phyloP scores from a whole-genome alignment of 1,140 invertebrate species.

The Drosophila mojavensis region DNA sequence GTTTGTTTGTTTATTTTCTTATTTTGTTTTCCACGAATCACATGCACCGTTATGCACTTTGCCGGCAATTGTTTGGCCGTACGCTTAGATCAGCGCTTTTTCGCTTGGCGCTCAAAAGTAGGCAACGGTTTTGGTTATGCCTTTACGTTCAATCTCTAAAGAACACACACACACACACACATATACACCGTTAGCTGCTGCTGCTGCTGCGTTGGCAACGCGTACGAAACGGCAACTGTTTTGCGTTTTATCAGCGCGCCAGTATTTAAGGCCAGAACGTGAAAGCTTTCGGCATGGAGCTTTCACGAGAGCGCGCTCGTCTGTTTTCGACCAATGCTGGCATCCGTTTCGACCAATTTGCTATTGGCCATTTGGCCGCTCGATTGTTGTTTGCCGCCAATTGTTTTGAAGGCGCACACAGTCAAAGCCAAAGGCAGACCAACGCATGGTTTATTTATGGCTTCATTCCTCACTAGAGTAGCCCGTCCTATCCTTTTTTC shows the following conservation, averaged over 20 bases:
- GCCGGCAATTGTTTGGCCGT: conserved; percentile 43
- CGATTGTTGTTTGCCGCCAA: conserved; percentile 55
- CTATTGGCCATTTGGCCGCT: conserved; percentile 49
- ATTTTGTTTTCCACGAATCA: not conserved
- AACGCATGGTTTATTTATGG: conserved; percentile 35
- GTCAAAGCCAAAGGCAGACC: conserved; percentile 56
- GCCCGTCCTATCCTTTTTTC: conserved; percentile 15
- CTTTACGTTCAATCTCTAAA: conserved; percentile 22
- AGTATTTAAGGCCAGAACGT: conserved; percentile 60
- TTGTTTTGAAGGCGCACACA: conserved; percentile 68
- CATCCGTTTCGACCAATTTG: conserved; percentile 60
- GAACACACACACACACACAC: not conserved
- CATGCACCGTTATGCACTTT: conserved; percentile 41
- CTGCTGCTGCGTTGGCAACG: conserved; percentile 55
- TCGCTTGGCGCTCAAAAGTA: conserved; percentile 39
- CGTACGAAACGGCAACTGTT: conserved; percentile 74
- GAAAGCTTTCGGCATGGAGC: conserved; percentile 51
- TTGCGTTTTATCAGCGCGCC: conserved; percentile 61
- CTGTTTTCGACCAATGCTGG: conserved; percentile 35
- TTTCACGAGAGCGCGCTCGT: conserved; percentile 22
- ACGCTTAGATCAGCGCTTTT: conserved; percentile 19
- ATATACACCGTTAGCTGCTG: conserved; percentile 18
- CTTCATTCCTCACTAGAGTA: conserved; percentile 1
- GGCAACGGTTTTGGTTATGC: conserved; percentile 37
- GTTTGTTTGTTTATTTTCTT: not conserved